Conservation (phyloP, 92 coral and sea anemone genomes). For the Porites lobata region DNA sequence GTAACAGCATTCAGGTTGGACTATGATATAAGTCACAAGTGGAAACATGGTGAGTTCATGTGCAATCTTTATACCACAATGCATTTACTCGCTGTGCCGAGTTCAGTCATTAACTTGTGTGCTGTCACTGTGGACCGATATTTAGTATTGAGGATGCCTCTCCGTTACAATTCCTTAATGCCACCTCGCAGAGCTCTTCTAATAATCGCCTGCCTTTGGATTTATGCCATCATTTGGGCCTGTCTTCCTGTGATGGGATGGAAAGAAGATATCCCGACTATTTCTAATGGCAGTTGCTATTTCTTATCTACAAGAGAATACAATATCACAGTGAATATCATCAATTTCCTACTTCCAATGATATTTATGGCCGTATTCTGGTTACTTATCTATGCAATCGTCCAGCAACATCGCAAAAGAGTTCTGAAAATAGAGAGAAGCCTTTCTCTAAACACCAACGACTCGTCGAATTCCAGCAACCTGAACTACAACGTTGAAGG, state of each 20-base stretch:
- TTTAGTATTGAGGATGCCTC: slow-evolving; percentile 81
- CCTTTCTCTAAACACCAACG: slow-evolving; percentile 81
- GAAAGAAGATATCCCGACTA: slow-evolving; percentile 6
- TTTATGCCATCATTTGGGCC: slow-evolving; percentile 79
- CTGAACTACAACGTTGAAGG: slow-evolving; percentile 45
- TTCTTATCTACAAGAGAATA: slow-evolving; percentile 50
- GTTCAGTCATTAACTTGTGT: slow-evolving; percentile 86
- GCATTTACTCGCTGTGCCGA: slow-evolving; percentile 80
- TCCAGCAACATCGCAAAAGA: slow-evolving; percentile 75
- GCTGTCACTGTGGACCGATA: slow-evolving; percentile 91
- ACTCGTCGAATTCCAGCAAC: slow-evolving; percentile 74
- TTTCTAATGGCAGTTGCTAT: slow-evolving; percentile 7
- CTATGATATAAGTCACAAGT: neutral
- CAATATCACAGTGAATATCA: slow-evolving; percentile 64
- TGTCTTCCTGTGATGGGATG: slow-evolving; percentile 82
- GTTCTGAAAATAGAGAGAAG: slow-evolving; percentile 83
- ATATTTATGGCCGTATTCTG: slow-evolving; percentile 85
- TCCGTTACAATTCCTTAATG: slow-evolving; percentile 86
- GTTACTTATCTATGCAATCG: slow-evolving; percentile 79
- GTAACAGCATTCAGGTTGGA: slow-evolving; percentile 76
- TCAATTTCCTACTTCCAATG: slow-evolving; percentile 86
- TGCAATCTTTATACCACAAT: slow-evolving; percentile 83
- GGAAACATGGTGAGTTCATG: slow-evolving; percentile 80
- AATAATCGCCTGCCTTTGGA: slow-evolving; percentile 72
- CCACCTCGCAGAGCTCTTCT: slow-evolving; percentile 72